Evolutionary conservation across 92 coral and sea anemone species (phyloP).

Genomic region (Epizoanthus fatuus): DNA sequence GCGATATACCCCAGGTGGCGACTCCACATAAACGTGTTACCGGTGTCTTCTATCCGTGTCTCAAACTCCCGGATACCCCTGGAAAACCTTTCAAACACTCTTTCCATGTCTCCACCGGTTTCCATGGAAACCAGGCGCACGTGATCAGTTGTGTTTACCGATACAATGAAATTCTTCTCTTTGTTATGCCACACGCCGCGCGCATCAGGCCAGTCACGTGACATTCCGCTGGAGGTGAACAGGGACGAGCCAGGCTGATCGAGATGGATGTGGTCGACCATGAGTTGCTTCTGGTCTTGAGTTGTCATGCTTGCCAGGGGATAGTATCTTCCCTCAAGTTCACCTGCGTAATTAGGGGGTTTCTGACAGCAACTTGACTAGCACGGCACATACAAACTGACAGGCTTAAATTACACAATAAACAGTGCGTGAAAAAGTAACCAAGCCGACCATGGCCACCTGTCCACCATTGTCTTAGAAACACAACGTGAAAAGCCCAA

Average conservation of each 20-base stretch:
- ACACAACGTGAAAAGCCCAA: no score
- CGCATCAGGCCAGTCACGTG: conserved; percentile 81
- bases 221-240: conserved; percentile 51
- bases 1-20: conserved; percentile 65
- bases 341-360: conserved; percentile 24
- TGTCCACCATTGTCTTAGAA: no score
- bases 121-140: conserved; percentile 65
- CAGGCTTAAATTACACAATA: no score
- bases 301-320: conserved; percentile 49
- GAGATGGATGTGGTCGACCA: conserved; percentile 46
- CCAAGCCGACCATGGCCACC: no score
- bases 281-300: conserved; percentile 57
- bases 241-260: conserved; percentile 41
- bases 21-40: conserved; percentile 54
- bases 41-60: conserved; percentile 47
- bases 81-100: conserved; percentile 59
- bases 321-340: conserved; percentile 62
- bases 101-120: conserved; percentile 66
- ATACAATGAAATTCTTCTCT: conserved; percentile 58
- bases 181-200: conserved; percentile 74
- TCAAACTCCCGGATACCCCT: conserved; percentile 64
- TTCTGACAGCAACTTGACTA: not conserved
- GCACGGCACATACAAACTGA: no score
- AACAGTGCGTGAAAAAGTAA: no score
- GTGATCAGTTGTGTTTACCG: conserved; percentile 71